Base-by-base conservation (phyloP, 92 coral and sea anemone genomes). In the Plumapathes pennacea region DNA sequence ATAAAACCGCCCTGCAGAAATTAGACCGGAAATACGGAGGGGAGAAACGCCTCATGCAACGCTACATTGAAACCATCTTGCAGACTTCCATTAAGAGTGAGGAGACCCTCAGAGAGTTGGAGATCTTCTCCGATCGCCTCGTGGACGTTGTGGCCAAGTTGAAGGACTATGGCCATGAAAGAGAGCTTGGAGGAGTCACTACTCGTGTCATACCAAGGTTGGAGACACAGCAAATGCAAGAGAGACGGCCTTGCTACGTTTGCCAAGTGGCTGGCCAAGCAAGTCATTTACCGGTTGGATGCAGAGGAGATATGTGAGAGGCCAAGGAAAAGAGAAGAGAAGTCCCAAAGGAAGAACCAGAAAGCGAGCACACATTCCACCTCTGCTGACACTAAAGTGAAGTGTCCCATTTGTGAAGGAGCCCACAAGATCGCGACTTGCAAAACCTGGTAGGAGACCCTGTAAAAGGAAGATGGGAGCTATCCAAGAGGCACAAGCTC, bases 1-100 rank as follows among this genome's bases (percentile, higher is more conserved):
- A 58, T n/a, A 31, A 58, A 41, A 58, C 83, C 8, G 64, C 82
- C 25, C 55, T 75, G 21, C 54, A 66, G 58, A 75, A 75, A 66
- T 67, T 75, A 24, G 69, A 75, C 25, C 62, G 37, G 47, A 50
- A 72, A 57, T 72, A 61, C 64, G 71, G 64, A 15, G 72, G 72
- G 2, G 44, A 72, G 39, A 75, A 65, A 34, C 63, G 74, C 64
- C 60, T 75, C 20, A 46, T 65, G 21, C 69, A 75, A 36, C 67
- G 75, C 29, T 56, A 40, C 29, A 32, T 62, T 29, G 64, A 62
- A 0, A 31, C 63, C 18, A 72, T 61, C 28, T 28, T 71, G 36
- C 53, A 41, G 39, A 45, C 64, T 4, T 61, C 80, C 26, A 54
- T 48, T 22, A 56, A 60, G 22, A 10, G 46, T 27, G 80, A 71